A percentile compares a stretch with the other conserved stretches of the same genome.
Conservation (phyloP, 2,888 invertebrate species). For the Caenorhabditis sulstoni region DNA sequence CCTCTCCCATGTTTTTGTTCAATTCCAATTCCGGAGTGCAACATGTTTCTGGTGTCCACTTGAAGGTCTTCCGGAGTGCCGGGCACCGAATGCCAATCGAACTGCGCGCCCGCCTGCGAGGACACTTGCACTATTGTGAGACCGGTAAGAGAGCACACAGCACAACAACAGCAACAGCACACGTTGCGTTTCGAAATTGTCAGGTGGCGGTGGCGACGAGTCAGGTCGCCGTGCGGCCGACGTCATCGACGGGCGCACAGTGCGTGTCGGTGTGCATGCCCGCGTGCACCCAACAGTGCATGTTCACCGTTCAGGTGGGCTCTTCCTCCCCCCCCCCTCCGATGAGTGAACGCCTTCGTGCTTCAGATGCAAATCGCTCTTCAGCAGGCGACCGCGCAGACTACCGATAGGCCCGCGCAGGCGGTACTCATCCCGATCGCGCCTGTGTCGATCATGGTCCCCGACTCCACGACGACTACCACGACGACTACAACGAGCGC, state of each 20-base stretch:
- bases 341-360: neutral
- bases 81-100: constrained; percentile 58
- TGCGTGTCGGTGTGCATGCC: constrained; percentile 65
- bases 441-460: constrained; percentile 30
- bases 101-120: constrained; percentile 63
- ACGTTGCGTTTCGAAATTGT: neutral
- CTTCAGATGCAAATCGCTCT: constrained; percentile 52
- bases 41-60: neutral
- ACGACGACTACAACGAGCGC: constrained; percentile 5
- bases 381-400: constrained; percentile 16
- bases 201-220: constrained; percentile 35
- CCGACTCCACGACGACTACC: constrained; percentile 36
- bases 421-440: constrained; percentile 46
- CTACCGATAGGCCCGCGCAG: constrained; percentile 25
- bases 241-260: constrained; percentile 33
- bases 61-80: constrained; percentile 62
- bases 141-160: constrained; percentile 24
- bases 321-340: neutral
- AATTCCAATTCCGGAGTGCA: neutral
- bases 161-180: neutral
- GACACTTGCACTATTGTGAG: constrained; percentile 66
- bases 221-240: constrained; percentile 28
- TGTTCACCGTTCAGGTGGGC: constrained; percentile 58
- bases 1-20: neutral
- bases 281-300: constrained; percentile 58